Evolutionary conservation across 2,797 vertebrate genomes (phyloP).

Genomic region (Echeneis naucrates): DNA sequence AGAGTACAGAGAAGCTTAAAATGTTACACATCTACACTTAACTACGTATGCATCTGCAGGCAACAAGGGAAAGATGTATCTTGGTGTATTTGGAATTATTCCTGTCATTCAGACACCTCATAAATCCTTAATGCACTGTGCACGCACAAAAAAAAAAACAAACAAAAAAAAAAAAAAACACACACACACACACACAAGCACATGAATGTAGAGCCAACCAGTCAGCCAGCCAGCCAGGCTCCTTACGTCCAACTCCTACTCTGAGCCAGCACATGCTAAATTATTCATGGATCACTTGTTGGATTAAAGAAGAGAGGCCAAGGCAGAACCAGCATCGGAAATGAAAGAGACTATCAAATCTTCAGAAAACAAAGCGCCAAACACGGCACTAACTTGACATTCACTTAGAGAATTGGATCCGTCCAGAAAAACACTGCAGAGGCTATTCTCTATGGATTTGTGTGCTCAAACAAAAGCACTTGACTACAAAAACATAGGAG

Average conservation of each 20-base stretch:
- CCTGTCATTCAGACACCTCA: conserved; percentile 68
- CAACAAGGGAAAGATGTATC: conserved; percentile 7
- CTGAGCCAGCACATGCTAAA: conserved; percentile 72
- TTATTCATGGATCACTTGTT: conserved; percentile 81
- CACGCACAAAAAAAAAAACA: conserved; percentile 18
- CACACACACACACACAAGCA: conserved; percentile 1
- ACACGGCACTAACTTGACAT: neutral
- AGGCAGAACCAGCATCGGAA: conserved; percentile 58
- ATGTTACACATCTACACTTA: conserved; percentile 6
- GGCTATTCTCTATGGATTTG: conserved; percentile 61
- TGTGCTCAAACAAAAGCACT: conserved; percentile 57
- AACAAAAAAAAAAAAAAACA: neutral
- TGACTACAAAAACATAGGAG: conserved; percentile 50
- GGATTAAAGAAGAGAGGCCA: conserved; percentile 67
- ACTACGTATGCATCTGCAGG: conserved; percentile 3
- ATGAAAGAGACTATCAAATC: conserved; percentile 47
- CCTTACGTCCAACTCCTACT: conserved; percentile 48
- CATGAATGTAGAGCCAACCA: conserved; percentile 30
- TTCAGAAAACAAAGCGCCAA: conserved; percentile 10
- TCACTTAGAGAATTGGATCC: conserved; percentile 34
- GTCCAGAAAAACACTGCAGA: conserved; percentile 26
- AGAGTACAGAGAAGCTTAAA: neutral
- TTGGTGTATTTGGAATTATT: conserved; percentile 66
- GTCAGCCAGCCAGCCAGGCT: conserved; percentile 36
- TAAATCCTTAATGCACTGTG: conserved; percentile 67